These are phyloP conservation scores for Erynnis tages DNA, from an alignment of 2,888 invertebrate genomes.

Conservation along the genomic window DNA sequence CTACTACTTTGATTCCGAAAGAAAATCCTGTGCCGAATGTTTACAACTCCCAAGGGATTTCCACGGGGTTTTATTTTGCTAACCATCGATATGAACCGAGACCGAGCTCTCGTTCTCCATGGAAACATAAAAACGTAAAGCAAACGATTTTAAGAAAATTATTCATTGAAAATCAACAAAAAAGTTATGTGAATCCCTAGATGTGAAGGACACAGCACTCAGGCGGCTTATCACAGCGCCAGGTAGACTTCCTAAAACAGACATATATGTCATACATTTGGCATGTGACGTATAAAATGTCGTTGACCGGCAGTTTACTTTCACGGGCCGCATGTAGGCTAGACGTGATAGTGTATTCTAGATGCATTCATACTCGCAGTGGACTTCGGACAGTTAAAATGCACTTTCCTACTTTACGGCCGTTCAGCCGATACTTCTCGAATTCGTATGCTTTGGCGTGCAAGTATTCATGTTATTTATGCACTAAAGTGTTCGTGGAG, in stretches of 20 bases:
- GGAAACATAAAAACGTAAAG: too few relatives aligned
- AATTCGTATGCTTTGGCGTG: neutral
- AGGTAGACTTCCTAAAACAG: neutral
- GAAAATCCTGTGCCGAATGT: too few relatives aligned
- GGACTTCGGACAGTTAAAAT: neutral
- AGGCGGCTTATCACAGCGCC: too few relatives aligned
- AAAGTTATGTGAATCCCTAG: too few relatives aligned
- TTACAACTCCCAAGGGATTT: too few relatives aligned
- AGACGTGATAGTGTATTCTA: slow-evolving; percentile 23
- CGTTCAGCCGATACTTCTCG: neutral
- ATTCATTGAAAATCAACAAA: too few relatives aligned
- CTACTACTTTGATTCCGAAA: too few relatives aligned
- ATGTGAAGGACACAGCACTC: too few relatives aligned
- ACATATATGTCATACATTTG: slow-evolving; percentile 22
- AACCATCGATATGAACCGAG: too few relatives aligned
- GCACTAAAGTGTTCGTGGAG: neutral
- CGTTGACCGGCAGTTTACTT: slow-evolving; percentile 25
- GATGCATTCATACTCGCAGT: slow-evolving; percentile 13
- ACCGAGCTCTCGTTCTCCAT: too few relatives aligned
- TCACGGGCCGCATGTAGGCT: slow-evolving; percentile 22
- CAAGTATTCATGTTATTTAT: neutral
- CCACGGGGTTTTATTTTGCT: too few relatives aligned
- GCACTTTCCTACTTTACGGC: neutral
- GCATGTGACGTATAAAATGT: slow-evolving; percentile 23
- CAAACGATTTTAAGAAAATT: too few relatives aligned